A percentile compares a stretch with the other conserved stretches of the same genome.
Evolutionary conservation across 2,888 invertebrate species (phyloP).

Genomic region (Selenia dentaria): DNA sequence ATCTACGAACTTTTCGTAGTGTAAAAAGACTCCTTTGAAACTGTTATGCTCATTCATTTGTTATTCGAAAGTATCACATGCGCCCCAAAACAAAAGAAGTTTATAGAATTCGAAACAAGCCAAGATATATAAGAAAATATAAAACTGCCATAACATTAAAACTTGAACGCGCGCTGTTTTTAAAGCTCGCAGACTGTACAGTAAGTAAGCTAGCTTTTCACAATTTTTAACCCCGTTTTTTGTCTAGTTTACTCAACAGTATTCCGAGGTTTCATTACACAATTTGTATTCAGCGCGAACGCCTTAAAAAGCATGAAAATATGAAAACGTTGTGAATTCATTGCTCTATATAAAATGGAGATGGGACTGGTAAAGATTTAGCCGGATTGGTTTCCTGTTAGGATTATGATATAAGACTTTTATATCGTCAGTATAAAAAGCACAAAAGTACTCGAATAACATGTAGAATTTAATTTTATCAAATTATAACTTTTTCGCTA

Average conservation of each 20-base stretch:
- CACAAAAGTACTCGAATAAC: too few relatives aligned
- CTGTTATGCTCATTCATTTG: too few relatives aligned
- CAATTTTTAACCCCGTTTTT: constrained; percentile 17
- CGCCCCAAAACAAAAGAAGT: too few relatives aligned
- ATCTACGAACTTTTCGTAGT: too few relatives aligned
- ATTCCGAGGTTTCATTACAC: constrained; percentile 38
- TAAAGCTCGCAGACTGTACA: not conserved
- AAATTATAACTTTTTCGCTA: too few relatives aligned
- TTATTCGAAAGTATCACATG: too few relatives aligned
- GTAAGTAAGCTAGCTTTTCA: constrained; percentile 28
- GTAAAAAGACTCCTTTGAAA: not conserved
- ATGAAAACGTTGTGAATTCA: constrained; percentile 53
- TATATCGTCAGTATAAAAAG: too few relatives aligned
- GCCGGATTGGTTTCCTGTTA: constrained; percentile 4
- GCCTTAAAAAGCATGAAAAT: constrained; percentile 52
- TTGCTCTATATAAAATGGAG: constrained; percentile 40
- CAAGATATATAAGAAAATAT: not conserved
- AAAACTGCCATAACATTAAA: not conserved
- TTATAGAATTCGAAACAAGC: too few relatives aligned
- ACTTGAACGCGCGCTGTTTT: not conserved
- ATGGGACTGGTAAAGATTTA: not conserved
- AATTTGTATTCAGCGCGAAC: constrained; percentile 57
- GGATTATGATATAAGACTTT: too few relatives aligned
- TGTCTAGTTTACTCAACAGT: constrained; percentile 18
- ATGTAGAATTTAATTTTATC: too few relatives aligned